Evolutionary conservation across 2,113 vertebrate species (phyloP).

Genomic region (Mesocricetus auratus): DNA sequence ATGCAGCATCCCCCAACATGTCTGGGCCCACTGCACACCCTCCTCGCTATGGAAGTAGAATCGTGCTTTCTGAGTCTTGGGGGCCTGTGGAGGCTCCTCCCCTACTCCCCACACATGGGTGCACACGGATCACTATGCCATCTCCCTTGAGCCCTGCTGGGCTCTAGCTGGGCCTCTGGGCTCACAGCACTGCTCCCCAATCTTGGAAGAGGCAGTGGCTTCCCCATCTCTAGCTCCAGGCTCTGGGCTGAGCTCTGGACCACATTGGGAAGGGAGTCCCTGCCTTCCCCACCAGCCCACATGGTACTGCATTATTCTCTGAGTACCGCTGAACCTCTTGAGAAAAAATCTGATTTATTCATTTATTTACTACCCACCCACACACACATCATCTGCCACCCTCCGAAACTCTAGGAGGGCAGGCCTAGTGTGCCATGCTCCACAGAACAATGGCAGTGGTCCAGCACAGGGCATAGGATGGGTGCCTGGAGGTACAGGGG

Average conservation of each 20-base stretch:
- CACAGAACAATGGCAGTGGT: neutral
- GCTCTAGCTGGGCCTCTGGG: neutral
- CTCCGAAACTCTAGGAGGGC: neutral
- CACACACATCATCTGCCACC: accelerated
- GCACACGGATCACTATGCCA: accelerated
- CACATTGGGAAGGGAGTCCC: accelerated
- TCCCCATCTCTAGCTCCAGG: neutral
- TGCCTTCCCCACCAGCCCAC: neutral
- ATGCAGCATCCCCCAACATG: accelerated
- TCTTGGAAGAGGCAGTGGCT: neutral
- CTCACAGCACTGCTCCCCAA: neutral
- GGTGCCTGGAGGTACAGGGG: neutral
- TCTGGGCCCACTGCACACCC: neutral
- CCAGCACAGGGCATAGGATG: neutral
- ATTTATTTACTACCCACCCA: neutral
- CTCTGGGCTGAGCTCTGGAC: neutral
- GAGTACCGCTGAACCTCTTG: neutral
- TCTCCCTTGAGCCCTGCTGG: neutral
- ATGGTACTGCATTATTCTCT: neutral
- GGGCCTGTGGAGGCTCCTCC: too few species aligned
- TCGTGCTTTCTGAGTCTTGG: neutral
- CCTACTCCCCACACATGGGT: neutral
- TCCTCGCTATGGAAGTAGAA: too few species aligned
- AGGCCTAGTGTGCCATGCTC: neutral
- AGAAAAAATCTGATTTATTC: neutral